Conservation (phyloP, 2,797 vertebrate genomes). For the Ataeniobius toweri region DNA sequence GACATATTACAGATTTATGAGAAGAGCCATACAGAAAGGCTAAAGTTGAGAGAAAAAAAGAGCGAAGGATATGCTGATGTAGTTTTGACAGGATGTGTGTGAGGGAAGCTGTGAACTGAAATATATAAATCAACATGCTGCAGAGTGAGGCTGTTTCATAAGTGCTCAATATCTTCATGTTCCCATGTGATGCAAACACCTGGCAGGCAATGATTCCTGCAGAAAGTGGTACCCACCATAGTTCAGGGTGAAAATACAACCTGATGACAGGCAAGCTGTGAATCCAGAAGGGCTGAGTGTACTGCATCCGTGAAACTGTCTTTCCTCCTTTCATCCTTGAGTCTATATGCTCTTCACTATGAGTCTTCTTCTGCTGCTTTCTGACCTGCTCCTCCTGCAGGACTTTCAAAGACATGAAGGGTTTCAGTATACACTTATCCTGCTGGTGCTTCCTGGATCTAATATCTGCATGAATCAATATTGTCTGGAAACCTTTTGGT, state of each 20-base stretch:
- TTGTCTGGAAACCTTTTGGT: slow-evolving; percentile 15
- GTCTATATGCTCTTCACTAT: slow-evolving; percentile 37
- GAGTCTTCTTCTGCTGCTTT: slow-evolving; percentile 36
- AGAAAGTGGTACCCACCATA: not conserved
- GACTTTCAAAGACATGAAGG: slow-evolving; percentile 12
- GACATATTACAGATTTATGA: slow-evolving; percentile 44
- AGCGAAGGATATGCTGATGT: slow-evolving; percentile 24
- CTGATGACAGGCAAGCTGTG: slow-evolving; percentile 5
- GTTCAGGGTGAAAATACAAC: slow-evolving; percentile 16
- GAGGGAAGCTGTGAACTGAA: slow-evolving; percentile 6
- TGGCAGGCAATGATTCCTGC: slow-evolving; percentile 1
- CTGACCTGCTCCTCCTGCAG: slow-evolving; percentile 38
- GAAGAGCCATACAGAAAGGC: slow-evolving; percentile 18
- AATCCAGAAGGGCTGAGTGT: slow-evolving; percentile 11
- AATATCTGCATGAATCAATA: slow-evolving; percentile 42
- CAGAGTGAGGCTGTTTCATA: slow-evolving; percentile 19
- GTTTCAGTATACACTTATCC: slow-evolving; percentile 22
- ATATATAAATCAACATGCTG: slow-evolving; percentile 35
- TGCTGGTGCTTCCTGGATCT: slow-evolving; percentile 52
- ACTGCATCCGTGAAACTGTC: slow-evolving; percentile 29
- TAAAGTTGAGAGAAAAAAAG: not conserved
- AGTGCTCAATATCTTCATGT: slow-evolving; percentile 10
- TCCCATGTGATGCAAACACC: slow-evolving; percentile 12
- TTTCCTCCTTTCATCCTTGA: slow-evolving; percentile 27
- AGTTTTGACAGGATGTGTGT: slow-evolving; percentile 7